Base-by-base conservation (phyloP, 2,888 invertebrate genomes). In the Morpho helenor region DNA sequence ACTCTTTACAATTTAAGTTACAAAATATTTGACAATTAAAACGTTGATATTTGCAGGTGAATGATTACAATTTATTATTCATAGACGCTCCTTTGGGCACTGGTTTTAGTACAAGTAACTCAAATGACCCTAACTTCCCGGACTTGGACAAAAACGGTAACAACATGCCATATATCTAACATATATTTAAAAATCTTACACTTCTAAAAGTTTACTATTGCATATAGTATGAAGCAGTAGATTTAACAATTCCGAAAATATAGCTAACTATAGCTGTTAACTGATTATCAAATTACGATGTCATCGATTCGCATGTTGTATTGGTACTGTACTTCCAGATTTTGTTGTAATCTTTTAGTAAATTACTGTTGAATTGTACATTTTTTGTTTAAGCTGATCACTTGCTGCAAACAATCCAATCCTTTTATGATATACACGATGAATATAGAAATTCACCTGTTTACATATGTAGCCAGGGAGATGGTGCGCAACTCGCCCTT, bases 81-180 rank as follows among this genome's bases (percentile, higher is more conserved):
- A 93, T 98, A 59, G 98, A 98, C 78, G 96, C 96, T 73, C 97
- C 98, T 0, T 94, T 97, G 7, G 98, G 98, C 31, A 92, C 94
- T 45, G 98, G 98, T 0, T 97, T 93, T 80, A 97, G 97, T 77
- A 95, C 94, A 73, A 59, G 47, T 45, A 93, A 93, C 0, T 92
- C 93, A 9, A 75, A 79, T 7, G 61, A 68, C 9, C 57, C 57
- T 16, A 23, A 71, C 74, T 74, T 81, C 0, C 67, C 58, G 5
- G 71, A 59, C 56, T 93, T 95, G 0, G 72, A 81, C n/a, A 96
- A 96, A 49, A 77, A 75, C 53, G 73, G 79, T 80, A 70, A 31
- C 5, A 31, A 5, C 3, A 31, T 2, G 31, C 2, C 31, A 31
- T 31, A 31, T 31, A 31, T 31, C 31, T 31, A 2, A 31, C 3